A percentile compares a stretch with the other conserved stretches of the same genome.
Conservation (phyloP, 2,113 vertebrate genomes). For the Noturus placidus region DNA sequence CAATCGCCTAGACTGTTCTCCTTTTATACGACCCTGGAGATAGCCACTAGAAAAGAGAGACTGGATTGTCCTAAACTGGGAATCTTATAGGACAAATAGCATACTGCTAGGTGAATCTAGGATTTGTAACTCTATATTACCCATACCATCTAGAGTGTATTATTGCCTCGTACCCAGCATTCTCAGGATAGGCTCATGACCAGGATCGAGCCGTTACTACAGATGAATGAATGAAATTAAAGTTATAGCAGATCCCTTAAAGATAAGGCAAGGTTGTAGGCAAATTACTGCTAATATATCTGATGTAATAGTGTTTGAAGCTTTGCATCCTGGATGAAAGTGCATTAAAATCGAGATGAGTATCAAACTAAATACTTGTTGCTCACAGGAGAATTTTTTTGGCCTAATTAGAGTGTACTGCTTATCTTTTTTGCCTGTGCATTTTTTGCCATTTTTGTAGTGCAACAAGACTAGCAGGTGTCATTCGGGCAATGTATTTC, state of each 20-base stretch:
- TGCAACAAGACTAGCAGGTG: conserved; percentile 48
- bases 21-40: too few relatives aligned
- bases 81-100: neutral
- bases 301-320: conserved; percentile 36
- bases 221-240: neutral
- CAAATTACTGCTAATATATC: neutral
- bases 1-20: too few relatives aligned
- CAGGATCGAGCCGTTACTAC: neutral
- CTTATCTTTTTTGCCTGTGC: conserved; percentile 54
- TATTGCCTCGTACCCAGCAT: neutral
- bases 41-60: too few relatives aligned
- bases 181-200: neutral
- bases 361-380: conserved; percentile 49
- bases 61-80: neutral
- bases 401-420: conserved; percentile 64
- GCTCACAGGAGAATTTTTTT: conserved; percentile 65
- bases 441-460: conserved; percentile 46
- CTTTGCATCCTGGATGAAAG: conserved; percentile 62
- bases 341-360: conserved; percentile 63
- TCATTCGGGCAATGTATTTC: conserved; percentile 39
- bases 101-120: neutral
- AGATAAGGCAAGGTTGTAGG: neutral
- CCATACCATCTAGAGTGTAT: neutral
- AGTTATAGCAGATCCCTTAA: neutral
- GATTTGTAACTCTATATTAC: neutral